These are phyloP conservation scores for Mobula hypostoma DNA, from an alignment of 2,113 vertebrate genomes.

Conservation along the genomic window DNA sequence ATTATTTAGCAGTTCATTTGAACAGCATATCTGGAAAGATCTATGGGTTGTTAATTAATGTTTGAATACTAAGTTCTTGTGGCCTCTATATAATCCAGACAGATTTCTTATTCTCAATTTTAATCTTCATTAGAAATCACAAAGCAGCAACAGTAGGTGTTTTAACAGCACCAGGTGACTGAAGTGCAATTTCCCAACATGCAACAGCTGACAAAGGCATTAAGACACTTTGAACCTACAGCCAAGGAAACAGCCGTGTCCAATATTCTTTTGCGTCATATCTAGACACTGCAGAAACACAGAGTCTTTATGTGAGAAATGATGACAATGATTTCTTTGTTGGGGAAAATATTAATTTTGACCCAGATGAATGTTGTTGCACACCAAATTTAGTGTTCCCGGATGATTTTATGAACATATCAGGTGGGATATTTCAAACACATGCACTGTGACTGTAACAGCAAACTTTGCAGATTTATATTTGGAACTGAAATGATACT, in stretches of 20 bases:
- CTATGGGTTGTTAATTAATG: constrained; percentile 55
- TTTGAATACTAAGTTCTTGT: constrained; percentile 64
- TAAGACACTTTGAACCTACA: constrained; percentile 69
- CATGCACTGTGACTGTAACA: neutral
- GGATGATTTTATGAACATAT: neutral
- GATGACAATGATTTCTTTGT: constrained; percentile 52
- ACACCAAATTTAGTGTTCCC: neutral
- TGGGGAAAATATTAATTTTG: constrained; percentile 7
- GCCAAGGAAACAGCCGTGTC: constrained; percentile 66
- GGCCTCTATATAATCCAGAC: constrained; percentile 63
- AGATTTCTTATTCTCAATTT: constrained; percentile 56
- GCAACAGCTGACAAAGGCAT: constrained; percentile 74
- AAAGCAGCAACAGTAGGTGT: constrained; percentile 79
- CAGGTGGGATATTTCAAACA: constrained; percentile 12
- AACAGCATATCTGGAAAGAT: constrained; percentile 58
- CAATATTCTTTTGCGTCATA: constrained; percentile 62
- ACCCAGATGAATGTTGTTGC: neutral
- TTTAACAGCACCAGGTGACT: constrained; percentile 69
- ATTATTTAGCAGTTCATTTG: constrained; percentile 41
- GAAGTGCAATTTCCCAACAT: constrained; percentile 72
- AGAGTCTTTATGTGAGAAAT: constrained; percentile 71
- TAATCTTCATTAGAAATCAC: constrained; percentile 66
- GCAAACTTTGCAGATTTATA: constrained; percentile 37
- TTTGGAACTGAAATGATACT: constrained; percentile 22
- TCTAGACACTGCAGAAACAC: constrained; percentile 55